Evolutionary conservation across 2,797 vertebrate genomes (phyloP).

Genomic region (Parauchenoglanis ngamensis): DNA sequence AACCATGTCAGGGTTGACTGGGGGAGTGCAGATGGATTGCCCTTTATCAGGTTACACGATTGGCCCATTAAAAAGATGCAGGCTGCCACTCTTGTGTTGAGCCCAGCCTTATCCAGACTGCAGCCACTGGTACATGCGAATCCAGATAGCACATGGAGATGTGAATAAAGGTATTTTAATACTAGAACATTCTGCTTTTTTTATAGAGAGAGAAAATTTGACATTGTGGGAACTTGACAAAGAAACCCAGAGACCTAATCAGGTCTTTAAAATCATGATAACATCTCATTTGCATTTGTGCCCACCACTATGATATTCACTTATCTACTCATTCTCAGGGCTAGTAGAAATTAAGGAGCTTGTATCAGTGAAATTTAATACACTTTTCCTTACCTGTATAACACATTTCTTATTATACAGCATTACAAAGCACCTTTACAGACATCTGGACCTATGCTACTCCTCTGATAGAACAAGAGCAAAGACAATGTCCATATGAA

Average conservation of each 20-base stretch:
- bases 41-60: constrained; percentile 81
- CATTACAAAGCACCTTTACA: background rate
- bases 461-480: background rate
- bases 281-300: background rate
- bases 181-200: constrained; percentile 24
- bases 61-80: constrained; percentile 71
- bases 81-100: constrained; percentile 60
- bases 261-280: background rate
- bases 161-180: constrained; percentile 69
- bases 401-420: background rate
- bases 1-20: constrained; percentile 83
- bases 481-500: background rate
- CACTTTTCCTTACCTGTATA: background rate
- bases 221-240: background rate
- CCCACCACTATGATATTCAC: background rate
- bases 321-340: background rate
- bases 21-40: constrained; percentile 78
- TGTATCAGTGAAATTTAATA: background rate
- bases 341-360: background rate
- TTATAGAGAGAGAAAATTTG: background rate
- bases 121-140: constrained; percentile 68
- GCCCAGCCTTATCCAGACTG: constrained; percentile 65
- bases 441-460: background rate
- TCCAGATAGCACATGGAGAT: constrained; percentile 72
- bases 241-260: constrained; percentile 2